A percentile compares a stretch with the other conserved stretches of the same genome.
Evolutionary conservation across 2,113 vertebrate genomes (phyloP).

Genomic region (Brienomyrus longianalis): DNA sequence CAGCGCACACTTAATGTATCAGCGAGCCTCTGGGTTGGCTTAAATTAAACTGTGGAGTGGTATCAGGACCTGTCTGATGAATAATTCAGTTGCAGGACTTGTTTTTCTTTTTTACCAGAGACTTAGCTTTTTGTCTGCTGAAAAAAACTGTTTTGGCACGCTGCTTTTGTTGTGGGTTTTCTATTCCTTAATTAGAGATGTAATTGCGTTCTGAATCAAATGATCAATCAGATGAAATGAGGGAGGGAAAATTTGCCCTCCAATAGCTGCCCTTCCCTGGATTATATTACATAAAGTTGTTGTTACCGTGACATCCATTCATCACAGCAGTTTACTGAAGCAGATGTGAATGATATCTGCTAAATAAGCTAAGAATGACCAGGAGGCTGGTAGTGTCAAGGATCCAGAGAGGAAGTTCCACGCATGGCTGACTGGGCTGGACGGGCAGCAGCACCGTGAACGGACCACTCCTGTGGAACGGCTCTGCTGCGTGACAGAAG

Average conservation of each 20-base stretch:
- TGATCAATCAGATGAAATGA: not conserved
- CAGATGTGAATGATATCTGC: not conserved
- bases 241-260: not conserved
- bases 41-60: slow-evolving; percentile 4
- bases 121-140: not conserved
- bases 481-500: not conserved
- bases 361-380: slow-evolving; percentile 17
- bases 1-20: not conserved
- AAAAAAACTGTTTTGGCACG: not conserved
- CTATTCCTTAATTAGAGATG: not conserved
- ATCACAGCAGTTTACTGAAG: slow-evolving; percentile 37
- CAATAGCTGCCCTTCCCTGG: slow-evolving; percentile 21
- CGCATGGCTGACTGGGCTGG: not conserved
- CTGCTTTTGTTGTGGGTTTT: not conserved
- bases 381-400: not conserved
- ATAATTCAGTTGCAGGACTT: not conserved
- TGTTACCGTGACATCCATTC: slow-evolving; percentile 30
- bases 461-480: slow-evolving; percentile 5
- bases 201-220: not conserved
- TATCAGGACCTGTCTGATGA: not conserved
- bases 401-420: not conserved
- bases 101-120: not conserved
- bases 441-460: not conserved
- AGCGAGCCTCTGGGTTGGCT: not conserved
- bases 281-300: slow-evolving; percentile 45